phyloP scores from a whole-genome alignment of 2,797 vertebrate genomes.

The Allobates femoralis region DNA sequence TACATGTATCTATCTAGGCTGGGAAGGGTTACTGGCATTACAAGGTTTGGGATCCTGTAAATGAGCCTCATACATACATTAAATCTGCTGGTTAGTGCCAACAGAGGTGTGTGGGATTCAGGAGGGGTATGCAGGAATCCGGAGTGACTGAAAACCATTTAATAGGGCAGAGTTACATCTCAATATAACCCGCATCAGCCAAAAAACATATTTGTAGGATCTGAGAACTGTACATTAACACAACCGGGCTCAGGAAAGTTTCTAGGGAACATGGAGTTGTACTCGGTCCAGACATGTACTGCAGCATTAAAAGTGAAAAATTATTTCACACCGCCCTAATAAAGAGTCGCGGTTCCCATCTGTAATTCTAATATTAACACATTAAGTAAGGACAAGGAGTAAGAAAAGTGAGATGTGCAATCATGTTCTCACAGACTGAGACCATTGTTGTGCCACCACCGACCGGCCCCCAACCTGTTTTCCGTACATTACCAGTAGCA shows the following conservation, averaged over 20 bases:
- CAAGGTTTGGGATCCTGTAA: slow-evolving; percentile 27
- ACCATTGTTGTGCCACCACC: background rate
- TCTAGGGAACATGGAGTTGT: slow-evolving; percentile 36
- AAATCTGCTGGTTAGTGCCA: slow-evolving; percentile 41
- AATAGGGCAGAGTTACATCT: slow-evolving; percentile 55
- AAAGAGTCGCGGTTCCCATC: slow-evolving; percentile 21
- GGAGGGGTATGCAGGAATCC: slow-evolving; percentile 30
- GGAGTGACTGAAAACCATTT: slow-evolving; percentile 51
- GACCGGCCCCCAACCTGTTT: background rate
- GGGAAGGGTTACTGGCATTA: slow-evolving; percentile 40
- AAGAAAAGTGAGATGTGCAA: background rate
- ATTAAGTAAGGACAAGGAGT: background rate
- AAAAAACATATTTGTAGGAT: slow-evolving; percentile 57
- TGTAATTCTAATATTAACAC: slow-evolving; percentile 27
- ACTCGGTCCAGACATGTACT: slow-evolving; percentile 44
- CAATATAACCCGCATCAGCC: slow-evolving; percentile 44
- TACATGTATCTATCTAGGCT: background rate
- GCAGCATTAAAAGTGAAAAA: slow-evolving; percentile 42
- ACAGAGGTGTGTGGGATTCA: slow-evolving; percentile 59
- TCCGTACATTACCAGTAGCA: background rate
- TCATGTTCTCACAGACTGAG: background rate
- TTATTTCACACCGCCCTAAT: slow-evolving; percentile 45
- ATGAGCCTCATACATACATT: slow-evolving; percentile 50
- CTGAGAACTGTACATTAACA: slow-evolving; percentile 50
- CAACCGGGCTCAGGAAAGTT: slow-evolving; percentile 39